Base-by-base conservation (phyloP, 37 sponge, comb jelly and placozoan species). In the Tethya wilhelma region DNA sequence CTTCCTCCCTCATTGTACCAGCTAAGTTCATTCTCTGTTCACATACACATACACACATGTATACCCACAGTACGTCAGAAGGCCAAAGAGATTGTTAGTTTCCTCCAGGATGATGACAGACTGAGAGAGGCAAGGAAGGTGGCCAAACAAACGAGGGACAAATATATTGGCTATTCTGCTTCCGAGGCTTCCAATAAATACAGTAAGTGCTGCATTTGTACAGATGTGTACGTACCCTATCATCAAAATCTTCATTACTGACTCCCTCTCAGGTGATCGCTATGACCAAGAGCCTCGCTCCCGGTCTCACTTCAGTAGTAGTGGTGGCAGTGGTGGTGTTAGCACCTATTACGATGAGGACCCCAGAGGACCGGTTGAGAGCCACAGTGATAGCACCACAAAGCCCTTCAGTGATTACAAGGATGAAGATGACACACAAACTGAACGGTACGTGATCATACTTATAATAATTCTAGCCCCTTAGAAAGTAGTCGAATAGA, bases 51-150 rank as follows among this genome's bases (percentile, higher is more conserved):
- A n/a, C n/a, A n/a, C n/a, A n/a, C n/a, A n/a, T n/a, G n/a, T n/a
- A n/a, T n/a, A n/a, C n/a, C n/a, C 71, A 0, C 67, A 97, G 99
- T 98, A 0, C 97, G 99, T 25, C 99, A 98, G 83, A 94, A 96
- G 71, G 86, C 82, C 19, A 93, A 92, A 68, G 99, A 98, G 72
- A 69, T 98, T 31, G 69, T 94, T 39, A 73, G 63, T 12, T 92
- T 98, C 44, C 59, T 98, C 0, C 92, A 91, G 73, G 99, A 98
- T 59, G 95, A 98, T 30, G 90, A 93, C 64, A 76, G 79, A 59
- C 75, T 98, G 64, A 42, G 94, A 38, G 93, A 96, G 19, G 93
- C 96, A 53, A 87, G 99, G 66, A 93, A 90, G 84, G 82, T 79
- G 66, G 99, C 99, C 39, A 89, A 89, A 56, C 82, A 87, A 40